A percentile compares a stretch with the other conserved stretches of the same genome.
Evolutionary conservation across 2,113 vertebrate species (phyloP).

Genomic region (Ctenomys sociabilis): DNA sequence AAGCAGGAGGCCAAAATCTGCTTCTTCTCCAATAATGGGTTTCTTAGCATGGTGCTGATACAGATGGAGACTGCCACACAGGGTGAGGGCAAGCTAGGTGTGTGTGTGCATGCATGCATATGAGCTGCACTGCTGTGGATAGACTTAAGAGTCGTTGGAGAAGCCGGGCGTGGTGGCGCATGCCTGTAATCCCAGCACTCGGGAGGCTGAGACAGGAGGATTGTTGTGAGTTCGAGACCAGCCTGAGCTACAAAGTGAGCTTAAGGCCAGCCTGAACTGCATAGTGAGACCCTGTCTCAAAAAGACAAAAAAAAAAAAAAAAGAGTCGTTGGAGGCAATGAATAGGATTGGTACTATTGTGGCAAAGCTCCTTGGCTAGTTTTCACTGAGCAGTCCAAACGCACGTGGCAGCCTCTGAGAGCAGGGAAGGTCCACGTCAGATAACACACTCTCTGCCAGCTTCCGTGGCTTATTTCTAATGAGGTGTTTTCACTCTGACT

Average conservation of each 20-base stretch:
- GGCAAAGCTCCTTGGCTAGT: background rate
- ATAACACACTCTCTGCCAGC: background rate
- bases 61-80: background rate
- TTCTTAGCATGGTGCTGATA: background rate
- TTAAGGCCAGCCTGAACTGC: no score
- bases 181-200: no score
- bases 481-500: conserved; percentile 57
- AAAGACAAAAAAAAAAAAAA: no score
- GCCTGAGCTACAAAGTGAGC: no score
- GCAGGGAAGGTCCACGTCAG: background rate
- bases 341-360: conserved; percentile 23
- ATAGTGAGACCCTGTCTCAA: no score
- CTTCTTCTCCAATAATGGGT: conserved; percentile 12
- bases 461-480: background rate
- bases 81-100: background rate
- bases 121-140: no score
- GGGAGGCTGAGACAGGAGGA: no score
- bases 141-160: background rate
- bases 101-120: background rate
- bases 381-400: background rate
- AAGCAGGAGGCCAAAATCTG: background rate
- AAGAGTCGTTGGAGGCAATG: background rate
- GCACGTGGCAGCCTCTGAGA: background rate
- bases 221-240: no score
- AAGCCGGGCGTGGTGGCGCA: no score